Conservation (phyloP, 2,113 vertebrate genomes). For the Anthoscopus minutus region DNA sequence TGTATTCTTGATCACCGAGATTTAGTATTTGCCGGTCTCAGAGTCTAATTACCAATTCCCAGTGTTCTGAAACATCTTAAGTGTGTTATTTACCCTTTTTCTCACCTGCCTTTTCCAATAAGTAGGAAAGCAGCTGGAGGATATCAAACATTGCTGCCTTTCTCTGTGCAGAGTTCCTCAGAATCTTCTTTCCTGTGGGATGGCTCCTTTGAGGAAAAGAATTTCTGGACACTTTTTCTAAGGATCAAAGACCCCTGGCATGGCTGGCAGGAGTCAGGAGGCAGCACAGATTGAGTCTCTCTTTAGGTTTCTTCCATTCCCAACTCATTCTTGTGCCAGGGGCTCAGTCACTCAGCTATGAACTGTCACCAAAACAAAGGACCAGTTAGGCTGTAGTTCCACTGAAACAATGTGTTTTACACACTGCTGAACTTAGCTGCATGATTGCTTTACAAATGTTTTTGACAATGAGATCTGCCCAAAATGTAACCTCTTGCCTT, state of each 20-base stretch:
- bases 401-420: not conserved
- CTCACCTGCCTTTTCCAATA: constrained; percentile 22
- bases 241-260: constrained; percentile 20
- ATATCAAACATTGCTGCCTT: not conserved
- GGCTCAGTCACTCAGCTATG: not conserved
- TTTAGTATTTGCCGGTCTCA: not conserved
- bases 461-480: not conserved
- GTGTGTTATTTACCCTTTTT: not conserved
- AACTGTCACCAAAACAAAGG: not conserved
- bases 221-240: constrained; percentile 11
- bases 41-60: not conserved
- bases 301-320: not conserved
- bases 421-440: not conserved
- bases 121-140: not conserved
- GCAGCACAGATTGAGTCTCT: not conserved
- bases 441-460: not conserved
- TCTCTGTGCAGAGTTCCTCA: not conserved
- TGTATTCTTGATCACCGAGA: not conserved
- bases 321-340: not conserved
- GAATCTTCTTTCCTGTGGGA: constrained; percentile 4
- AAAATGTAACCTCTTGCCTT: not conserved
- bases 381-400: not conserved
- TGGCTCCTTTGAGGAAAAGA: constrained; percentile 24
- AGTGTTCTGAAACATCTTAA: not conserved
- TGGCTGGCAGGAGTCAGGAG: constrained; percentile 25